A percentile compares a stretch with the other conserved stretches of the same genome.
phyloP scores from a whole-genome alignment of 2,888 invertebrate genomes.

The Lamellibrachia columna region DNA sequence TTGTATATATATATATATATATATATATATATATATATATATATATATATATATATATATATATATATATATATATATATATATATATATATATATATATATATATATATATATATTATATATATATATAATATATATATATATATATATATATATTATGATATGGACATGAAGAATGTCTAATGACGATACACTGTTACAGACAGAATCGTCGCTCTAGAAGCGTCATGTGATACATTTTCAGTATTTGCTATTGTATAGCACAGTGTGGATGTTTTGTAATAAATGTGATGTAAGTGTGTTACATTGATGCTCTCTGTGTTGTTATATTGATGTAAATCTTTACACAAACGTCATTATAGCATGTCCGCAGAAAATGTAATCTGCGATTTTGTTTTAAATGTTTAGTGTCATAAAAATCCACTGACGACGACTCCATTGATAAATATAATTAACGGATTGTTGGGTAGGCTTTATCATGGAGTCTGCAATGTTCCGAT shows the following conservation, averaged over 20 bases:
- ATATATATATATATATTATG: not conserved
- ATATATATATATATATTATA: no score
- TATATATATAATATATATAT: not conserved
- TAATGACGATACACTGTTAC: not conserved
- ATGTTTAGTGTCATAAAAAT: no score
- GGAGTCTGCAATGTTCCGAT: no score
- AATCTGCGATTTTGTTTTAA: no score
- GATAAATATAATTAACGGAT: no score
- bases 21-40: constrained; percentile 25
- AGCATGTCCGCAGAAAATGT: no score
- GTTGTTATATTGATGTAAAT: not conserved
- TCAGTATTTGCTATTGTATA: constrained; percentile 10
- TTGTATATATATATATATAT: constrained; percentile 21
- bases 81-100: no score
- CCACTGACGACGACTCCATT: no score
- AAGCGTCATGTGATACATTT: constrained; percentile 1
- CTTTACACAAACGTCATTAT: not conserved
- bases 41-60: not conserved
- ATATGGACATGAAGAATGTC: not conserved
- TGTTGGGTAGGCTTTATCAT: no score
- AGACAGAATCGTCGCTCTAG: constrained; percentile 9
- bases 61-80: no score
- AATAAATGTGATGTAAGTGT: not conserved
- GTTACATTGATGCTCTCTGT: not conserved
- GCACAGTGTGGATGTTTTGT: constrained; percentile 11